Evolutionary conservation across 2,888 invertebrate genomes (phyloP).

Genomic region (Augiades crinisus): DNA sequence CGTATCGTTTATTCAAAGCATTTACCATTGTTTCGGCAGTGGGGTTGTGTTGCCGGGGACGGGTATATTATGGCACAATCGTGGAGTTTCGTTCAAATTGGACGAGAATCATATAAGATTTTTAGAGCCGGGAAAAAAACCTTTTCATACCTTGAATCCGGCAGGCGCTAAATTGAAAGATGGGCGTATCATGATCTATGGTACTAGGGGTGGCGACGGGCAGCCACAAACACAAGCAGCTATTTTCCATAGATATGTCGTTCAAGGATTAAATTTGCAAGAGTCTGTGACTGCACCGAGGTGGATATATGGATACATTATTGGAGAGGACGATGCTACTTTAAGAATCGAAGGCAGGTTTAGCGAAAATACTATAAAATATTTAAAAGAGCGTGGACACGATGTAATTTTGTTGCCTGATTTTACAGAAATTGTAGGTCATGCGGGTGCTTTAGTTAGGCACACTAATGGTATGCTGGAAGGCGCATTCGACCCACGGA

Average conservation of each 20-base stretch:
- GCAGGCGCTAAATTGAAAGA: conserved; percentile 64
- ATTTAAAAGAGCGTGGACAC: conserved; percentile 58
- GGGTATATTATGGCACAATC: conserved; percentile 69
- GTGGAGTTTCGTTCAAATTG: conserved; percentile 56
- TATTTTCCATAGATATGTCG: conserved; percentile 67
- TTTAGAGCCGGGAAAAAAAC: conserved; percentile 66
- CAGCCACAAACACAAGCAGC: conserved; percentile 70
- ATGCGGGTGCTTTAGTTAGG: conserved; percentile 63
- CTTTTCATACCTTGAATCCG: conserved; percentile 65
- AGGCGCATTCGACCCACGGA: conserved; percentile 64
- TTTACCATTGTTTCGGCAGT: conserved; percentile 62
- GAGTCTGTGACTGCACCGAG: conserved; percentile 54
- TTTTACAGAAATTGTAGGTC: conserved; percentile 51
- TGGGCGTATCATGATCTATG: conserved; percentile 64
- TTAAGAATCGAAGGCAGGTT: conserved; percentile 61
- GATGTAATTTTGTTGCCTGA: conserved; percentile 45
- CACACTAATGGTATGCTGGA: conserved; percentile 60
- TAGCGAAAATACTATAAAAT: conserved; percentile 47
- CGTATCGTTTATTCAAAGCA: conserved; percentile 70
- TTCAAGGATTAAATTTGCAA: conserved; percentile 58
- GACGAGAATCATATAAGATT: conserved; percentile 48
- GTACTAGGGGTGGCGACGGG: conserved; percentile 69
- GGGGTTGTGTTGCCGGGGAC: conserved; percentile 61
- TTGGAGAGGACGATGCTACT: conserved; percentile 39
- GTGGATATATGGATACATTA: conserved; percentile 58